Conservation (phyloP, 1,140 invertebrate species). For the Ditylenchus dipsaci region DNA sequence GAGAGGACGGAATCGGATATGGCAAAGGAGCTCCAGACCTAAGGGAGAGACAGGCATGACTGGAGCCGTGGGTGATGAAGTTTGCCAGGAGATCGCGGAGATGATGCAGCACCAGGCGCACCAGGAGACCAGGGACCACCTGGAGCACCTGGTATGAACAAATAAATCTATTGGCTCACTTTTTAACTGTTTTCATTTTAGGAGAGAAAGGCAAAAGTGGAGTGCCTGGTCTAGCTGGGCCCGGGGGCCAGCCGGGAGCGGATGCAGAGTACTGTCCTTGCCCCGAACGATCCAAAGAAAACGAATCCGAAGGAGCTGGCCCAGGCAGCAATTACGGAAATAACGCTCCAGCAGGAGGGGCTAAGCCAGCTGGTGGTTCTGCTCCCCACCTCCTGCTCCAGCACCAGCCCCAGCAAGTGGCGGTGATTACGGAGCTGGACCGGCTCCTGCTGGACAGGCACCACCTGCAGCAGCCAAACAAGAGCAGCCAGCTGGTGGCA, state of each 20-base stretch:
- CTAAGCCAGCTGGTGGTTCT: neutral
- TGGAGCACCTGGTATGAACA: conserved; percentile 17
- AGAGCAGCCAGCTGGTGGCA: neutral
- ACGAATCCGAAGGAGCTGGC: conserved; percentile 7
- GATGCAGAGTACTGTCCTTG: conserved; percentile 39
- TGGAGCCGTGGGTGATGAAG: conserved; percentile 30
- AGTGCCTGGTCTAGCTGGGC: conserved; percentile 11
- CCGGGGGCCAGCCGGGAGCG: conserved; percentile 18
- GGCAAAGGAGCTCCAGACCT: conserved; percentile 29
- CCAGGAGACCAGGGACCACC: conserved; percentile 26
- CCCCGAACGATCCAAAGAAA: conserved; percentile 17
- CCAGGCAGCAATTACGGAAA: neutral
- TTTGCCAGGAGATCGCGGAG: conserved; percentile 32
- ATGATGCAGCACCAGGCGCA: conserved; percentile 32
- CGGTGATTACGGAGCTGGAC: neutral
- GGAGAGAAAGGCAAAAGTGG: conserved; percentile 31
- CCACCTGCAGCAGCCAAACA: neutral
- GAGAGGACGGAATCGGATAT: neutral
- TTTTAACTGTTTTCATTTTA: too few relatives aligned
- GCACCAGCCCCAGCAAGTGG: neutral
- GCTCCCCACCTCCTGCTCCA: neutral
- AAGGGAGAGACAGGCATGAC: conserved; percentile 32
- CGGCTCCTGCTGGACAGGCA: neutral
- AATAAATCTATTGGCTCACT: too few relatives aligned
- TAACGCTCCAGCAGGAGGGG: neutral